Base-by-base conservation (phyloP, 1,140 invertebrate species). In the Halictus rubicundus region DNA sequence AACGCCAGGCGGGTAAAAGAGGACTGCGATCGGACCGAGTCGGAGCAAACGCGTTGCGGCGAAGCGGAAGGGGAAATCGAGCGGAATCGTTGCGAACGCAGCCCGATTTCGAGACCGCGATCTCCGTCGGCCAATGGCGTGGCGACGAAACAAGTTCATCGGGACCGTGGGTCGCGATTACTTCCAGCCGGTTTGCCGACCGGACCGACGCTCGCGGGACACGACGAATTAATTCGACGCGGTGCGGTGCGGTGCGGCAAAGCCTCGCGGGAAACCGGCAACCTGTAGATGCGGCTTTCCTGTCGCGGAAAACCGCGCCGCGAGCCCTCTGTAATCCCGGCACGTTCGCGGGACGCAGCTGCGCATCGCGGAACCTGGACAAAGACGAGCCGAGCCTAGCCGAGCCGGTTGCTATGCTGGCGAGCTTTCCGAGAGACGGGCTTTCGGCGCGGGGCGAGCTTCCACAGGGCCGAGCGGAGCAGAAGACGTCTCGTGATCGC, bases 171-270 rank as follows among this genome's bases (percentile, higher is more conserved):
- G 74, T 65, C 69, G 27, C 84, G 71, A 86, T 88, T 89, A 85
- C 84, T 90, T 88, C 49, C 63, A 37, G 57, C 37, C 69, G 76
- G 80, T 88, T 88, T 85, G 78, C 85, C 86, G 87, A 85, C 87
- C 87, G 86, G 86, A 70, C 77, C 60, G 78, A 69, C 74, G 72
- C 42, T 46, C 49, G 19, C 49, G 49, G 49, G 88, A 90, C 90
- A 87, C 86, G 87, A 86, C 80, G 86, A 84, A 87, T 89, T 89
- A 90, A 89, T 89, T 88, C 77, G 71, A 68, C 64, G 69, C 70
- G 61, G 68, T 79, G 79, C 10, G 52, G 63, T 57, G 73, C 59
- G 25, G 39, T 16, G 54, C 0, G 25, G 60, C 25, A 52, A 69
- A 71, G 32, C 23, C 32, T 60, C 61, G 57, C 81, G 52, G 64